phyloP scores from a whole-genome alignment of 2,888 invertebrate species.

The Galerucella nymphaeae region DNA sequence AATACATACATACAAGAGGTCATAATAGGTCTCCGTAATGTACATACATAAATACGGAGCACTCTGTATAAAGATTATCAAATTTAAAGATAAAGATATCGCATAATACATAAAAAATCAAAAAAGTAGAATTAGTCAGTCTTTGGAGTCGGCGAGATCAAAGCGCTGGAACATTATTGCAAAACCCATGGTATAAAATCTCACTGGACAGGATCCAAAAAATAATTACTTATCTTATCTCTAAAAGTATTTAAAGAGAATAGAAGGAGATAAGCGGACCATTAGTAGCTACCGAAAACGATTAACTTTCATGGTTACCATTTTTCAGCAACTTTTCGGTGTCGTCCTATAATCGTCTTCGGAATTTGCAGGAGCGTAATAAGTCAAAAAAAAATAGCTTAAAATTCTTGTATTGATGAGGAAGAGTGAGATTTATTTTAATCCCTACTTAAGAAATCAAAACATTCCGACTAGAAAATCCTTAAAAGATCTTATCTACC shows the following conservation, averaged over 20 bases:
- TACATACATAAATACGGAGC: no score
- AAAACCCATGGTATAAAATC: slow-evolving; percentile 31
- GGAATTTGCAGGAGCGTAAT: slow-evolving; percentile 57
- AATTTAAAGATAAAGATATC: neutral
- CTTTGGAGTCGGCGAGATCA: slow-evolving; percentile 2
- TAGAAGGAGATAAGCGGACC: slow-evolving; percentile 43
- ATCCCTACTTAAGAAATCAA: slow-evolving; percentile 1
- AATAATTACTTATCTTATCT: slow-evolving; percentile 44
- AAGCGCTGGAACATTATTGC: slow-evolving; percentile 25
- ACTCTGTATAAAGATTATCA: no score
- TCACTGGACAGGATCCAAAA: slow-evolving; percentile 38
- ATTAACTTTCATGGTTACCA: slow-evolving; percentile 42
- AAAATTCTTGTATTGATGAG: neutral
- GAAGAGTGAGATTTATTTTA: neutral
- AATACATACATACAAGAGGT: no score
- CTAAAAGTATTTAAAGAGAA: slow-evolving; percentile 39
- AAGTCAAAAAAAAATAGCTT: slow-evolving; percentile 45
- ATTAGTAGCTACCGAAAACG: slow-evolving; percentile 45
- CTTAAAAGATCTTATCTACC: neutral
- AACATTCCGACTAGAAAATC: neutral
- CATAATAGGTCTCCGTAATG: no score
- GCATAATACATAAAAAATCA: neutral
- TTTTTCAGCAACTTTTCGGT: slow-evolving; percentile 42
- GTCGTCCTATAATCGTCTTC: slow-evolving; percentile 35
- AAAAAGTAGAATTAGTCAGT: neutral